Percentiles rank a stretch among this genome's conserved stretches.
Evolutionary conservation across 2,797 vertebrate species (phyloP).

Genomic region (Lycodopsis pacificus): DNA sequence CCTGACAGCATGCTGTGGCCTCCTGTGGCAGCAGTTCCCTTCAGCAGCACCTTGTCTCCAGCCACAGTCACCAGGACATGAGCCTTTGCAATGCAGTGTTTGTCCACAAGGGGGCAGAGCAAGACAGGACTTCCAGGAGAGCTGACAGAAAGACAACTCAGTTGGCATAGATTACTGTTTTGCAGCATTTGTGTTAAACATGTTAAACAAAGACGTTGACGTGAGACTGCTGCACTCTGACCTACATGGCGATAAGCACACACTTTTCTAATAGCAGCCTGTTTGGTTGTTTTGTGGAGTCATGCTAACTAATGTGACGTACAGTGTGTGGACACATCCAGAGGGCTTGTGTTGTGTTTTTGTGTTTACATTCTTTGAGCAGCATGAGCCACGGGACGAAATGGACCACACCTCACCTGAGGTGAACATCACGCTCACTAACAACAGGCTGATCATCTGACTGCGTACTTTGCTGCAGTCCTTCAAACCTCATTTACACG

Average conservation of each 20-base stretch:
- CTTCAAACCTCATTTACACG: not conserved
- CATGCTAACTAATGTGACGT: not conserved
- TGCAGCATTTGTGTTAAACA: not conserved
- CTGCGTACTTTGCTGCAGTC: not conserved
- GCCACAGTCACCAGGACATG: not conserved
- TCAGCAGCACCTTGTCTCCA: not conserved
- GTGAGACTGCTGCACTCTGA: not conserved
- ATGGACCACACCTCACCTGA: conserved; percentile 11
- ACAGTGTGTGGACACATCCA: not conserved
- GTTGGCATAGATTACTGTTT: not conserved
- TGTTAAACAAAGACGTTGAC: conserved; percentile 5
- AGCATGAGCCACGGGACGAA: conserved; percentile 2
- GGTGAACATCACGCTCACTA: not conserved
- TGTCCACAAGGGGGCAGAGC: conserved; percentile 60
- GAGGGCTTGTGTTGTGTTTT: not conserved
- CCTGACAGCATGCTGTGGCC: not conserved
- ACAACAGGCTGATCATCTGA: not conserved
- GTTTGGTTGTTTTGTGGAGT: not conserved
- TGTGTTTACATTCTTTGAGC: conserved; percentile 33
- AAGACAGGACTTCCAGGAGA: conserved; percentile 11
- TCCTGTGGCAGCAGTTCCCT: not conserved
- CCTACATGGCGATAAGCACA: not conserved
- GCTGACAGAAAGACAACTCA: not conserved
- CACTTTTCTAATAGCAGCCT: not conserved
- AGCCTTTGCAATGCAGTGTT: conserved; percentile 20